Base-by-base conservation (phyloP, 2,888 invertebrate genomes). In the Melanostoma mellinum region DNA sequence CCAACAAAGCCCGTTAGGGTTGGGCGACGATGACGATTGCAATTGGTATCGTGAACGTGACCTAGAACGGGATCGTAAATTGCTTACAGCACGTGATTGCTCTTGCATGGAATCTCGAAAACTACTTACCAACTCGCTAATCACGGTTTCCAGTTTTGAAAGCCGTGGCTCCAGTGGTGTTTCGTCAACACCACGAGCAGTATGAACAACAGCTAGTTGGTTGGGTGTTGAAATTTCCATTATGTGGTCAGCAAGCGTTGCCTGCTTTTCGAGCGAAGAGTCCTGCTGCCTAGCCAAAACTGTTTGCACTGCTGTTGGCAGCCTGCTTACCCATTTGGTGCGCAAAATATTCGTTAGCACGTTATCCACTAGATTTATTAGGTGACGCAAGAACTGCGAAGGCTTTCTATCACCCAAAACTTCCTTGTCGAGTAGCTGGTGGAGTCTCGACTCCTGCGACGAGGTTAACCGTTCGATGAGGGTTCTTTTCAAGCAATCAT, bases 351-450 rank as follows among this genome's bases (percentile, higher is more conserved):
- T 58, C 2, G 1, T 6, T 3, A 9, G 58, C 6, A 58, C n/a
- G 44, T 36, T 36, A 9, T 48, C 36, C 4, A 48, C 20, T 6
- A 63, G 10, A 9, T 30, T 4, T 63, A 48, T 63, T 1, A 48
- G 10, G 2, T 36, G 48, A 1, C 36, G 38, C 20, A 56, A 56
- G 40, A 56, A 38, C 9, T 56, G 56, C 3, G 56, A 56, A 2
- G 38, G 56, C 20, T 56, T 56, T 36, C 56, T 36, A 8, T 56
- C 56, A 55, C 36, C 35, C 3, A 55, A 55, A 55, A 55, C 36
- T 10, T 53, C 35, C 36, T n/a, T 53, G 35, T 35, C 53, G 4
- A 53, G 53, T 10, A 53, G 35, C 60, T 48, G 44, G 20, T 61
- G 35, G n/a, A 61, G 46, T 36, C 55, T 38, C 2, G 20, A 6